Evolutionary conservation across 2,113 vertebrate genomes (phyloP).

Genomic region (Oreochromis aureus): DNA sequence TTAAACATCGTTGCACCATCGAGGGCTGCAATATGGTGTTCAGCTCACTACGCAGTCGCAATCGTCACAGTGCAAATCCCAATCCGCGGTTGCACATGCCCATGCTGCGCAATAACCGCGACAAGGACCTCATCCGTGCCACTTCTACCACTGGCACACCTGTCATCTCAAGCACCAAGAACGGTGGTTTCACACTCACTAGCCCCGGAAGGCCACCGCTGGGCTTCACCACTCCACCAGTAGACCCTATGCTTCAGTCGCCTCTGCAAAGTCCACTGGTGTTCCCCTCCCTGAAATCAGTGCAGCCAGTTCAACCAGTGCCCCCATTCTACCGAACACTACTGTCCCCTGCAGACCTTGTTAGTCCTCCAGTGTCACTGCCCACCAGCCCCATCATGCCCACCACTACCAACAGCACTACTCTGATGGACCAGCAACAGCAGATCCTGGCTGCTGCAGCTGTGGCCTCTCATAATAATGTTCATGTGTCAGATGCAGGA

Average conservation of each 20-base stretch:
- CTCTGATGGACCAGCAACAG: slow-evolving; percentile 73
- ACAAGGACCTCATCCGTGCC: slow-evolving; percentile 96
- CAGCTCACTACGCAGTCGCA: slow-evolving; percentile 95
- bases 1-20: slow-evolving; percentile 97
- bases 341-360: slow-evolving; percentile 89
- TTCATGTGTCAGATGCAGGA: slow-evolving; percentile 77
- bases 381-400: slow-evolving; percentile 95
- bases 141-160: slow-evolving; percentile 86
- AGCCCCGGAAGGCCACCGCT: slow-evolving; percentile 92
- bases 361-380: slow-evolving; percentile 91
- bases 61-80: slow-evolving; percentile 97
- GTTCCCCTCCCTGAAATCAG: slow-evolving; percentile 94
- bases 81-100: slow-evolving; percentile 98
- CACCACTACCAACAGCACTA: slow-evolving; percentile 73
- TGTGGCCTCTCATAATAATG: slow-evolving; percentile 65
- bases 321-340: slow-evolving; percentile 98
- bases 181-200: slow-evolving; percentile 84
- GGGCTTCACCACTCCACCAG: slow-evolving; percentile 92
- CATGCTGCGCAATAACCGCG: slow-evolving; percentile 97
- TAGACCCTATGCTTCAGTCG: slow-evolving; percentile 90
- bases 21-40: slow-evolving; percentile 99
- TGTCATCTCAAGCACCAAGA: slow-evolving; percentile 95
- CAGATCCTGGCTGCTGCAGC: slow-evolving; percentile 75
- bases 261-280: slow-evolving; percentile 90
- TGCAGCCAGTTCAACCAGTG: slow-evolving; percentile 95